These are phyloP conservation scores for Trogon melanurus DNA, from an alignment of 2,113 vertebrate species.

Conservation along the genomic window DNA sequence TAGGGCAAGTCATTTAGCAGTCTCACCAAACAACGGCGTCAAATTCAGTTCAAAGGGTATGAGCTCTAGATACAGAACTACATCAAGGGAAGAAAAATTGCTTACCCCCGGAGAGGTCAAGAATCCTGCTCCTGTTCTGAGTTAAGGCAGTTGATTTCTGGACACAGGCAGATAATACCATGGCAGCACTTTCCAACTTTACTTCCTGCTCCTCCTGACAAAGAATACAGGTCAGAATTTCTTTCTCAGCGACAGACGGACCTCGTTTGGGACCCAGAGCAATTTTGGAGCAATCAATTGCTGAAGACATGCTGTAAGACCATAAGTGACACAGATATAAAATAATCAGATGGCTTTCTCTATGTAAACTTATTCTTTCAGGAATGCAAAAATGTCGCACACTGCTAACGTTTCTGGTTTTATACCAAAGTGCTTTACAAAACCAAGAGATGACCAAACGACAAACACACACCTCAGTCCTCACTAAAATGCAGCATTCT, in stretches of 20 bases:
- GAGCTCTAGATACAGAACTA: neutral
- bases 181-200: slow-evolving; percentile 84
- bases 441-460: neutral
- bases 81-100: neutral
- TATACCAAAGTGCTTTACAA: neutral
- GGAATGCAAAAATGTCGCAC: neutral
- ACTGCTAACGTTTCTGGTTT: neutral
- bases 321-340: neutral
- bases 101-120: slow-evolving; percentile 76
- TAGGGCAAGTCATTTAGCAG: neutral
- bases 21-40: neutral
- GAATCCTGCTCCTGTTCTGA: slow-evolving; percentile 85
- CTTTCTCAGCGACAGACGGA: slow-evolving; percentile 82
- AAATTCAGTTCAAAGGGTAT: neutral
- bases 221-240: slow-evolving; percentile 94
- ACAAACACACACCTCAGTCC: neutral
- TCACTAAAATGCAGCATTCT: neutral
- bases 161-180: slow-evolving; percentile 96
- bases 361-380: neutral
- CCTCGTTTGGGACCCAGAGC: slow-evolving; percentile 90
- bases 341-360: neutral
- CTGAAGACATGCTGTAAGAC: slow-evolving; percentile 58
- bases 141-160: slow-evolving; percentile 96
- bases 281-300: slow-evolving; percentile 81
- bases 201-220: slow-evolving; percentile 99